Evolutionary conservation across 2,888 invertebrate species (phyloP).

Genomic region (Ormyrus pomaceus): DNA sequence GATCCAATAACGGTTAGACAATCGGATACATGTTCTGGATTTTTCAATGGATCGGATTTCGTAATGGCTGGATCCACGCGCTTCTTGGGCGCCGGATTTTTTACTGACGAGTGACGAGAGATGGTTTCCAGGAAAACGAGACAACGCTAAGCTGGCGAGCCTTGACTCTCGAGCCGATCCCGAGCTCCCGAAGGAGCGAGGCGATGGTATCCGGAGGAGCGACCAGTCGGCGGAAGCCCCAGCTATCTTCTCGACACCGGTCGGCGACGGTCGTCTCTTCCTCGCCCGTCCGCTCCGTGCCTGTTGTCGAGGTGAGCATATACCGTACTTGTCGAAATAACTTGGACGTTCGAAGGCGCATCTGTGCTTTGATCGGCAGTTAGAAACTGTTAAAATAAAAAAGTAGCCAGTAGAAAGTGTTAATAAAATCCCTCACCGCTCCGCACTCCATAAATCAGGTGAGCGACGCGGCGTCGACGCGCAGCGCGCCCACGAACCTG

Average conservation of each 20-base stretch:
- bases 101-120: too few relatives aligned
- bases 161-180: conserved; percentile 68
- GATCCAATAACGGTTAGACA: too few relatives aligned
- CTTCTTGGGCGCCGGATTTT: too few relatives aligned
- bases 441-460: neutral
- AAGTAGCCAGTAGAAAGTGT: too few relatives aligned
- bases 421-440: neutral
- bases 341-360: too few relatives aligned
- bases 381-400: neutral
- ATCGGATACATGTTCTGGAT: too few relatives aligned
- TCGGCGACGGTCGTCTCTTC: neutral
- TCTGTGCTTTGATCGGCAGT: neutral
- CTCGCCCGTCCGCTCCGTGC: conserved; percentile 21
- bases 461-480: conserved; percentile 39
- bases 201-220: conserved; percentile 31
- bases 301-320: conserved; percentile 28
- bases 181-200: conserved; percentile 64
- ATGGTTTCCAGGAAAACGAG: conserved; percentile 66
- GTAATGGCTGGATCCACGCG: too few relatives aligned
- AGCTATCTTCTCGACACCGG: neutral
- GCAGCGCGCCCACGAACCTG: conserved; percentile 39
- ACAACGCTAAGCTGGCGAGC: conserved; percentile 72
- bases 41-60: too few relatives aligned
- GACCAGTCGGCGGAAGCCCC: conserved; percentile 1
- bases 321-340: too few relatives aligned